Percentiles rank a stretch among this genome's conserved stretches.
phyloP scores from a whole-genome alignment of 1,140 invertebrate genomes.

The Caerostris darwini region DNA sequence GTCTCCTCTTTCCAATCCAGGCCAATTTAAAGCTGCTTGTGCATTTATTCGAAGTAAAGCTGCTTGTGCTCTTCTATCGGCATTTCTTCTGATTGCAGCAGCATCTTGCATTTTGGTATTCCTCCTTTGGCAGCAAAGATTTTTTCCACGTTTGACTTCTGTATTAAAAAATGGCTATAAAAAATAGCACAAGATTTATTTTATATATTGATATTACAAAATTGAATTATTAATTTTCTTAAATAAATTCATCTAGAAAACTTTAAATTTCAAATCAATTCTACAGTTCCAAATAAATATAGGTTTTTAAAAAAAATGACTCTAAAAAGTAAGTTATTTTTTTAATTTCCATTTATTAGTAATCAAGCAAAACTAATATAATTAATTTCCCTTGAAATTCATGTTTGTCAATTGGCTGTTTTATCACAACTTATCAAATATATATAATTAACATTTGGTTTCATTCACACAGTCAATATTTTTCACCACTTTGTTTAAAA shows the following conservation, averaged over 20 bases:
- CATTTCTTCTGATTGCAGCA: not conserved
- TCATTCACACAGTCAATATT: too few relatives aligned
- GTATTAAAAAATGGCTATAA: conserved; percentile 32
- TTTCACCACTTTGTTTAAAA: too few relatives aligned
- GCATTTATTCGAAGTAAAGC: not conserved
- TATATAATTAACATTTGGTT: too few relatives aligned
- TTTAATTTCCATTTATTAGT: too few relatives aligned
- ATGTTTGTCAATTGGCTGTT: too few relatives aligned
- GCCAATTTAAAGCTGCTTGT: not conserved
- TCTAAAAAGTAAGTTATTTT: too few relatives aligned
- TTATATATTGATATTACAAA: not conserved
- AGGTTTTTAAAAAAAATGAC: too few relatives aligned
- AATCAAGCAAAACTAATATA: too few relatives aligned
- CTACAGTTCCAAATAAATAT: too few relatives aligned
- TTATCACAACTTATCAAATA: too few relatives aligned
- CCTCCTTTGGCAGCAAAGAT: conserved; percentile 44
- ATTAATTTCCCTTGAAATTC: too few relatives aligned
- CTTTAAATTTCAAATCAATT: not conserved
- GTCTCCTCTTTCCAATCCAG: conserved; percentile 37
- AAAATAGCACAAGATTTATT: not conserved
- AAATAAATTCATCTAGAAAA: not conserved
- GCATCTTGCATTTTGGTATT: not conserved
- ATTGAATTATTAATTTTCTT: not conserved
- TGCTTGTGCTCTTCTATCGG: not conserved
- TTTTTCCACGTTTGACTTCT: conserved; percentile 49